phyloP scores from a whole-genome alignment of 2,888 invertebrate genomes.

The Ptychoptera albimana region DNA sequence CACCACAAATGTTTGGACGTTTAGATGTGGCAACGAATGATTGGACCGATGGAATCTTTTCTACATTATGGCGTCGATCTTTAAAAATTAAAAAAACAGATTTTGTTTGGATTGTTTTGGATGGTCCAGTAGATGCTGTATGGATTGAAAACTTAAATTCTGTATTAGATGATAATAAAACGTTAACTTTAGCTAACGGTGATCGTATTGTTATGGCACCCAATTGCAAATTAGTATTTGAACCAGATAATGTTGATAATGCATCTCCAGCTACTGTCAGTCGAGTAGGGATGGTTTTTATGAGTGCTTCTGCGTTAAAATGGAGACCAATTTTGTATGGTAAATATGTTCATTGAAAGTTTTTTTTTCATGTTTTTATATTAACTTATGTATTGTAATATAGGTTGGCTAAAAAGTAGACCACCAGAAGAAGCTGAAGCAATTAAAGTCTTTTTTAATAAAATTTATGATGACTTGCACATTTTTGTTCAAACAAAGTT shows the following conservation, averaged over 20 bases:
- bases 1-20: conserved; percentile 73
- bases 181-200: conserved; percentile 67
- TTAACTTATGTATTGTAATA: neutral
- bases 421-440: neutral
- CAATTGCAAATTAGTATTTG: conserved; percentile 65
- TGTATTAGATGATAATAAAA: conserved; percentile 73
- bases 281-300: conserved; percentile 74
- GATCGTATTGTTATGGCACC: conserved; percentile 71
- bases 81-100: conserved; percentile 53
- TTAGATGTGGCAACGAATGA: conserved; percentile 75
- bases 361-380: too few species aligned
- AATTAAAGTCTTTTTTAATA: conserved; percentile 37
- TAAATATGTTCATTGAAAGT: too few species aligned
- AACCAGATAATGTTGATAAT: conserved; percentile 73
- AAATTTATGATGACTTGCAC: conserved; percentile 53
- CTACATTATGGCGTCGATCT: conserved; percentile 66
- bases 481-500: conserved; percentile 45
- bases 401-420: neutral
- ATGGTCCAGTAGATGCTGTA: conserved; percentile 75
- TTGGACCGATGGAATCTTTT: conserved; percentile 82
- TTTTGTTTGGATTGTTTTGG: conserved; percentile 45
- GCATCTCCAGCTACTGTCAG: conserved; percentile 76
- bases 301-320: conserved; percentile 61
- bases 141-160: conserved; percentile 84
- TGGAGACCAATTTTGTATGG: conserved; percentile 49